These are phyloP conservation scores for Natator depressus DNA, from an alignment of 2,113 vertebrate genomes.

Conservation along the genomic window DNA sequence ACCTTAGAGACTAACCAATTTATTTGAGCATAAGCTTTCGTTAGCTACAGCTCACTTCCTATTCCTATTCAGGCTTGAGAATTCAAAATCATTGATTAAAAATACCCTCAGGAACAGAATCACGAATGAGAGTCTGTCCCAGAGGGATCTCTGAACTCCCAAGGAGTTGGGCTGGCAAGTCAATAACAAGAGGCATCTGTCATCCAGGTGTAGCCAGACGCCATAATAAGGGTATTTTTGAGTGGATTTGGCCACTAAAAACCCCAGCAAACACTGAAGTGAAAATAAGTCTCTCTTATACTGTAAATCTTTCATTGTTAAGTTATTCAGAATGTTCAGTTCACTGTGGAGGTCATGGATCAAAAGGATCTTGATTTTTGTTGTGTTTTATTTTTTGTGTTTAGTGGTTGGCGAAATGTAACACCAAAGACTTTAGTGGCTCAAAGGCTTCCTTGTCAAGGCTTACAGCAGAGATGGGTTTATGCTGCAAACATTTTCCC, in stretches of 20 bases:
- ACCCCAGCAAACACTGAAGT: neutral
- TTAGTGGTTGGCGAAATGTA: neutral
- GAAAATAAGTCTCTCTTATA: neutral
- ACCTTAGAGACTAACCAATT: no score
- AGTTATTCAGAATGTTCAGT: neutral
- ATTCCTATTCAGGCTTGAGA: neutral
- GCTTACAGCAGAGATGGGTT: neutral
- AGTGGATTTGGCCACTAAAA: neutral
- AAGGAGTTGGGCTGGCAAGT: neutral
- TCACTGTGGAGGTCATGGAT: neutral
- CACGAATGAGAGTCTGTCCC: neutral
- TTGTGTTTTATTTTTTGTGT: neutral
- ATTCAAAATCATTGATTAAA: constrained; percentile 5
- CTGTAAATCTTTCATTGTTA: neutral
- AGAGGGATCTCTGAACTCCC: neutral
- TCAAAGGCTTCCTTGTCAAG: neutral
- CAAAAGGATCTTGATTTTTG: neutral
- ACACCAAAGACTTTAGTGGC: neutral
- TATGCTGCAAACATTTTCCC: neutral
- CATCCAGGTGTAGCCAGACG: neutral
- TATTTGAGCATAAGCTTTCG: no score
- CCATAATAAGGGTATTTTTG: neutral
- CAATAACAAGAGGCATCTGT: neutral
- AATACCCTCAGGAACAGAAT: neutral
- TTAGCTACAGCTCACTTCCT: no score